Percentiles rank a stretch among this genome's conserved stretches.
Evolutionary conservation across 2,113 vertebrate species (phyloP).

Genomic region (Corydoras maculifer): DNA sequence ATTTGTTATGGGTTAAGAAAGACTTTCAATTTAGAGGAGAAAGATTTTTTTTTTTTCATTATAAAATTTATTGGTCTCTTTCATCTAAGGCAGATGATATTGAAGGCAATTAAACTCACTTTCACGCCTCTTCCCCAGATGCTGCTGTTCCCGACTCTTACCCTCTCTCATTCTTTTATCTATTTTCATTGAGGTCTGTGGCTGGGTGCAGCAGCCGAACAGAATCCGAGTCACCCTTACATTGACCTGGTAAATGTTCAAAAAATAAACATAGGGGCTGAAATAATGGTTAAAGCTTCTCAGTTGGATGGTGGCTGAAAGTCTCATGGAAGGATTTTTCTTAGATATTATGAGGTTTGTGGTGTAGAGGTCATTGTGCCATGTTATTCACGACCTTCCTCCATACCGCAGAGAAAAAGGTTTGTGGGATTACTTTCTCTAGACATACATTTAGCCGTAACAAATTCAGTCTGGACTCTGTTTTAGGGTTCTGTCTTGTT

Average conservation of each 20-base stretch:
- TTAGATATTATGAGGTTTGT: too few species aligned
- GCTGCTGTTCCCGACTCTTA: conserved; percentile 22
- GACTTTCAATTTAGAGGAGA: neutral
- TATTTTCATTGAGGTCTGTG: conserved; percentile 36
- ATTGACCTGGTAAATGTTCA: too few species aligned
- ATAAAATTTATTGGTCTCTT: conserved; percentile 6
- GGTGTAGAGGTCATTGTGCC: too few species aligned
- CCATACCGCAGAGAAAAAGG: too few species aligned
- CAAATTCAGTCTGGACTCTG: too few species aligned
- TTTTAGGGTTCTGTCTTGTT: too few species aligned
- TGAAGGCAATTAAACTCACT: conserved; percentile 46
- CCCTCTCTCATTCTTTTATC: conserved; percentile 34
- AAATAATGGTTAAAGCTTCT: too few species aligned
- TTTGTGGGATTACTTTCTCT: too few species aligned
- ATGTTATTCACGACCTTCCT: too few species aligned
- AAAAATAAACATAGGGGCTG: conserved; percentile 3
- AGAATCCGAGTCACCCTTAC: neutral
- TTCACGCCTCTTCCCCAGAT: conserved; percentile 37
- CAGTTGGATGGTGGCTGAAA: too few species aligned
- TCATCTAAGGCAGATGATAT: conserved; percentile 32
- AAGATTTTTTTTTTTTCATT: neutral
- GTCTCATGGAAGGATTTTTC: too few species aligned
- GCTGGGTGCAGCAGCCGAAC: conserved; percentile 25
- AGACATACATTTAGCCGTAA: too few species aligned
- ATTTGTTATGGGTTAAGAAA: neutral